These are phyloP conservation scores for Xiphophorus couchianus DNA, from an alignment of 2,113 vertebrate species.

Conservation along the genomic window DNA sequence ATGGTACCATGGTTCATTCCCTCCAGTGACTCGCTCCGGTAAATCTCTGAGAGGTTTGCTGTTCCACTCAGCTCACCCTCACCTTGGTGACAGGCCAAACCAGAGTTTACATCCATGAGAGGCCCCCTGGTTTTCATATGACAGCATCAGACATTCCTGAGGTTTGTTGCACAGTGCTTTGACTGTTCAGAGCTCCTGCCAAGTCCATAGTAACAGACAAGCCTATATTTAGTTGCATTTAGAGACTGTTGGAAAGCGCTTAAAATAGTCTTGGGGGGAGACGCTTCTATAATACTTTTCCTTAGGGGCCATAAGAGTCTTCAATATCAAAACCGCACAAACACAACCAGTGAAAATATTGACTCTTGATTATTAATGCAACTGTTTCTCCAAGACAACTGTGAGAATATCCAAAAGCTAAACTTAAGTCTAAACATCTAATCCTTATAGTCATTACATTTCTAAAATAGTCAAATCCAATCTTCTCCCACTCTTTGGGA, in stretches of 20 bases:
- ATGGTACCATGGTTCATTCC: conserved; percentile 30
- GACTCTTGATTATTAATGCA: conserved; percentile 19
- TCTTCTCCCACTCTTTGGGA: conserved; percentile 22
- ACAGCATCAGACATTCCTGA: conserved; percentile 77
- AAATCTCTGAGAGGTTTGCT: conserved; percentile 64
- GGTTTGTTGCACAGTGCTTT: conserved; percentile 67
- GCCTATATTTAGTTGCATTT: conserved; percentile 77
- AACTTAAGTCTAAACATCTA: conserved; percentile 13
- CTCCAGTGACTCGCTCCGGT: conserved; percentile 25
- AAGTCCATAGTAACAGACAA: conserved; percentile 65
- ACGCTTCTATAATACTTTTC: conserved; percentile 47
- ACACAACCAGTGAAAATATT: conserved; percentile 33
- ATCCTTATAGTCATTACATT: conserved; percentile 10
- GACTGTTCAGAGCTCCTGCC: conserved; percentile 69
- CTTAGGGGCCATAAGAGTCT: conserved; percentile 31
- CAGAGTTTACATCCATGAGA: conserved; percentile 63
- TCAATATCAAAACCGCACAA: conserved; percentile 31
- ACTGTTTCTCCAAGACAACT: conserved; percentile 32
- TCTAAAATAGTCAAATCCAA: conserved; percentile 1
- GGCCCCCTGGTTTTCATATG: conserved; percentile 69
- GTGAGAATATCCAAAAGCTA: conserved; percentile 19
- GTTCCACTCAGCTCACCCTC: conserved; percentile 63
- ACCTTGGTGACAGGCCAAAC: conserved; percentile 61
- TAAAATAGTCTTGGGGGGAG: conserved; percentile 71
- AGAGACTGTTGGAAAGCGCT: conserved; percentile 55